Conservation (phyloP, 2,113 vertebrate genomes). For the Mesitornis unicolor region DNA sequence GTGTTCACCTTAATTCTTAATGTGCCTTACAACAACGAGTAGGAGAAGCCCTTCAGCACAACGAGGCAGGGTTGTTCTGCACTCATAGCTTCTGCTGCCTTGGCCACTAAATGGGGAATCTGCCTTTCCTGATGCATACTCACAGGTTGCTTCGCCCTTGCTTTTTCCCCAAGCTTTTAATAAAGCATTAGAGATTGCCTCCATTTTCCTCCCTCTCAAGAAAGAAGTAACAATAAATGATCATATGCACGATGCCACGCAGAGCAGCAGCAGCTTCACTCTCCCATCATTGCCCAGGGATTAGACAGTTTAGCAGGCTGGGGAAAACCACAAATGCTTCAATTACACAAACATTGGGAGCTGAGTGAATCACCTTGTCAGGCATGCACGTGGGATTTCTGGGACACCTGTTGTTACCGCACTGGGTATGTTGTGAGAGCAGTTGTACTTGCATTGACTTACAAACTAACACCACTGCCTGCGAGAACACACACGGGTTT, state of each 20-base stretch:
- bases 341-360: background rate
- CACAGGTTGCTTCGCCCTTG: background rate
- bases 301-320: background rate
- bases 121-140: background rate
- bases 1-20: background rate
- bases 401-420: background rate
- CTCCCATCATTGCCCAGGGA: background rate
- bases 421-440: background rate
- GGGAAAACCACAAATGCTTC: background rate
- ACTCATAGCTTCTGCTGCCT: background rate
- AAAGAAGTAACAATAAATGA: background rate
- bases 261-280: background rate
- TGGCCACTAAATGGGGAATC: background rate
- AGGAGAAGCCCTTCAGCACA: background rate
- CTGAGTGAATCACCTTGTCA: background rate
- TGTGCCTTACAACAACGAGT: background rate
- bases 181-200: background rate
- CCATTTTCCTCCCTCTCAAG: background rate
- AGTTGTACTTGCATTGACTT: background rate
- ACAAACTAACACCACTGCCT: background rate
- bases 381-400: background rate
- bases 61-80: background rate
- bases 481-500: background rate
- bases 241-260: rapidly evolving
- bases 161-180: background rate